Conservation (phyloP, 2,797 vertebrate genomes). For the Linurgus olivaceus region DNA sequence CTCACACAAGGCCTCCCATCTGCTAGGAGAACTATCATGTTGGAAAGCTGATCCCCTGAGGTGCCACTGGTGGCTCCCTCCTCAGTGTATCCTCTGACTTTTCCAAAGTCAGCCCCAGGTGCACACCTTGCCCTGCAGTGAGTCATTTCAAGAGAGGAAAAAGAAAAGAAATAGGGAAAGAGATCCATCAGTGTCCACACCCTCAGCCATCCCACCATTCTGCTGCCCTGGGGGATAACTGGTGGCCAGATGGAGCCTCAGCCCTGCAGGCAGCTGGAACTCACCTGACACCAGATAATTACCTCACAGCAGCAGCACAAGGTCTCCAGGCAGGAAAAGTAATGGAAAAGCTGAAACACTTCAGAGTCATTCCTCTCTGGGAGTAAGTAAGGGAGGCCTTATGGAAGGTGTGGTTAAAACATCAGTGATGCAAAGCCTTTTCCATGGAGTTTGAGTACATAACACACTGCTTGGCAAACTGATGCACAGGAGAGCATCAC, state of each 20-base stretch:
- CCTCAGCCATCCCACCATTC: not conserved
- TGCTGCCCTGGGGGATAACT: not conserved
- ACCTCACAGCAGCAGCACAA: not conserved
- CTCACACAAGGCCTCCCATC: not conserved
- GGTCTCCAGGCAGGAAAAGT: not conserved
- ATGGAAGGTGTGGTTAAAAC: not conserved
- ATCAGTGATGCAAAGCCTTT: constrained; percentile 16
- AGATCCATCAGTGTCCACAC: not conserved
- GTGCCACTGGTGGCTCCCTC: not conserved
- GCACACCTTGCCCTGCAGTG: too few relatives aligned
- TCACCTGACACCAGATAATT: constrained; percentile 19
- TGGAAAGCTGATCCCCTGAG: not conserved
- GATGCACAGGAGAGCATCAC: not conserved
- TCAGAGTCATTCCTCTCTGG: constrained; percentile 17
- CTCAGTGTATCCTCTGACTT: not conserved
- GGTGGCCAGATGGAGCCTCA: not conserved
- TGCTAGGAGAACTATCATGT: not conserved
- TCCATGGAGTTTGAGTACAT: not conserved
- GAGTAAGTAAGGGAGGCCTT: not conserved
- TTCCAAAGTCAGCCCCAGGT: not conserved
- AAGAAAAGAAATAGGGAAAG: not conserved
- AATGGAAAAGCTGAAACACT: constrained; percentile 48
- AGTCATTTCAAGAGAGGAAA: not conserved
- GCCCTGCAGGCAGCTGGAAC: not conserved
- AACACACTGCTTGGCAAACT: not conserved